These are phyloP conservation scores for Peromyscus californicus DNA, from an alignment of 2,113 vertebrate genomes.

Conservation along the genomic window DNA sequence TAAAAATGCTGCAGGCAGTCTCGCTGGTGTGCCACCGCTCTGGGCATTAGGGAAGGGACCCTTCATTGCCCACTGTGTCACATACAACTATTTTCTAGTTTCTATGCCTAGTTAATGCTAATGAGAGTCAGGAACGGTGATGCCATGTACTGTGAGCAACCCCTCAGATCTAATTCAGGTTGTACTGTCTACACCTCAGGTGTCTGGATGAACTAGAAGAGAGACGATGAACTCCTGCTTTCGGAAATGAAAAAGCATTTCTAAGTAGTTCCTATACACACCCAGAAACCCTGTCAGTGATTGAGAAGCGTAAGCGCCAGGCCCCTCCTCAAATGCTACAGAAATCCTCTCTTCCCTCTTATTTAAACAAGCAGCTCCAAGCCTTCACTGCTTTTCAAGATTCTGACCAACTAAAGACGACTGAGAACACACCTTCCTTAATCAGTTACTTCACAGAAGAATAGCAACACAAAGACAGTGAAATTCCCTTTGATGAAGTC, in stretches of 20 bases:
- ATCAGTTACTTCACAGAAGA: background rate
- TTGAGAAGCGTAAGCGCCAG: background rate
- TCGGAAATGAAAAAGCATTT: slow-evolving; percentile 8
- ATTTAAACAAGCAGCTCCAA: slow-evolving; percentile 19
- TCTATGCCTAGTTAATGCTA: background rate
- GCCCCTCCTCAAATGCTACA: background rate
- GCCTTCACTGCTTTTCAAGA: background rate
- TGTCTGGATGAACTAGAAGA: no score
- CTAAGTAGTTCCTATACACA: background rate
- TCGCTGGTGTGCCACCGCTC: background rate
- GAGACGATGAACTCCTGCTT: background rate
- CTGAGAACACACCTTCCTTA: background rate
- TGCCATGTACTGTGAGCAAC: fast-evolving
- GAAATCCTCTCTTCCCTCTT: background rate
- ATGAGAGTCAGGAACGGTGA: background rate
- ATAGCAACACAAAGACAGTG: background rate
- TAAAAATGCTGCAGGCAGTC: no score
- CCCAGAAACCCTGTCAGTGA: background rate
- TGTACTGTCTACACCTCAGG: background rate
- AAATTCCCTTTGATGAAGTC: background rate
- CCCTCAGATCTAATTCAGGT: background rate
- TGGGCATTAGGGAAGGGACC: background rate
- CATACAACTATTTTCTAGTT: background rate
- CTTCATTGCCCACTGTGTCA: background rate
- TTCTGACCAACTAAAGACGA: background rate